These are phyloP conservation scores for Plagiodera versicolora DNA, from an alignment of 2,888 invertebrate species.

Conservation along the genomic window DNA sequence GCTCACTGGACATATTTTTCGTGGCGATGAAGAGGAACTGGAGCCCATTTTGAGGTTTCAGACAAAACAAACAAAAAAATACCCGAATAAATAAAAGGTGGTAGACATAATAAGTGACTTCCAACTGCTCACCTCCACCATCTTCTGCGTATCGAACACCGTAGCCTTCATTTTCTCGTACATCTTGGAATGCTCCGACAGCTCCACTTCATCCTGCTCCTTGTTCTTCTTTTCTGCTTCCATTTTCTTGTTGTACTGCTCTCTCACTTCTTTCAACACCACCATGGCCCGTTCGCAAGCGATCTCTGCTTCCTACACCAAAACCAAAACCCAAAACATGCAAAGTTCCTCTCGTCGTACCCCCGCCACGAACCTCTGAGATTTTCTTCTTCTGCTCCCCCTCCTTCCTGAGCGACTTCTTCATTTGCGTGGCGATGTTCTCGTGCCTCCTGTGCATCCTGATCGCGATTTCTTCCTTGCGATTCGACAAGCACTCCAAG, in stretches of 20 bases:
- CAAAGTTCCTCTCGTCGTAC: too few relatives aligned
- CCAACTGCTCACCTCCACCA: conserved; percentile 44
- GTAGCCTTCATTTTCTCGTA: conserved; percentile 50
- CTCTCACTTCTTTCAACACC: conserved; percentile 42
- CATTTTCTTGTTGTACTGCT: conserved; percentile 41
- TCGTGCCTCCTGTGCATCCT: conserved; percentile 51
- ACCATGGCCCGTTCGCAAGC: conserved; percentile 39
- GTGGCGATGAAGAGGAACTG: too few relatives aligned
- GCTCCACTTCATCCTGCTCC: conserved; percentile 26
- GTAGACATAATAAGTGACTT: neutral
- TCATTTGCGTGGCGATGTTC: conserved; percentile 51
- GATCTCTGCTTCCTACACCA: conserved; percentile 40
- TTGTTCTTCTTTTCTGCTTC: conserved; percentile 40
- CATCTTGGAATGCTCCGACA: conserved; percentile 44
- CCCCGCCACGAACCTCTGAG: conserved; percentile 42
- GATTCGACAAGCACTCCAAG: conserved; percentile 44
- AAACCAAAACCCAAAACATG: too few relatives aligned
- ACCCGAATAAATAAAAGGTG: neutral
- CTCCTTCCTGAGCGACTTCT: conserved; percentile 50
- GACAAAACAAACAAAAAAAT: too few relatives aligned
- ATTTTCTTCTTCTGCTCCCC: conserved; percentile 45
- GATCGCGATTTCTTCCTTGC: conserved; percentile 51
- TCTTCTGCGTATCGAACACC: conserved; percentile 48
- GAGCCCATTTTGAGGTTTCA: too few relatives aligned
- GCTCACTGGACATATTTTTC: too few relatives aligned